Percentiles rank a stretch among this genome's conserved stretches.
Conservation (phyloP, 2,888 invertebrate genomes). For the Drosophila nr. fundita region DNA sequence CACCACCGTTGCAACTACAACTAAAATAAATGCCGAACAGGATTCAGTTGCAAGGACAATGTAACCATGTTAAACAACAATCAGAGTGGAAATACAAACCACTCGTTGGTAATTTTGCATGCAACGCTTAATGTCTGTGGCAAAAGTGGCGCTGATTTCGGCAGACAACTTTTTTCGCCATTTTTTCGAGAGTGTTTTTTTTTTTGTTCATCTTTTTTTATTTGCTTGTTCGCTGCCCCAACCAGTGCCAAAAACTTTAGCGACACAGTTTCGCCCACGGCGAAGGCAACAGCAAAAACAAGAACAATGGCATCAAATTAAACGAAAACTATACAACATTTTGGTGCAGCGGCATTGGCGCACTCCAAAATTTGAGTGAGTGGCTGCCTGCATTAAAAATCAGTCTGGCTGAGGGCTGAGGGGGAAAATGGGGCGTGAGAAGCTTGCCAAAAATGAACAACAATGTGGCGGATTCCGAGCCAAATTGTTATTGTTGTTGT, state of each 20-base stretch:
- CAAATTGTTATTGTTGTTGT: constrained; percentile 26
- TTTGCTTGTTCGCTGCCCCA: constrained; percentile 25
- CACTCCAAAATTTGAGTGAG: constrained; percentile 77
- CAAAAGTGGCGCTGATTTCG: constrained; percentile 78
- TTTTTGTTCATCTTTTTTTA: constrained; percentile 15
- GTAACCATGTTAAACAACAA: constrained; percentile 80
- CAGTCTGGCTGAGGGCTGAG: constrained; percentile 26
- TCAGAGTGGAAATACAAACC: constrained; percentile 81
- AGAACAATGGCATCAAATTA: constrained; percentile 68
- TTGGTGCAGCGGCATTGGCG: constrained; percentile 72
- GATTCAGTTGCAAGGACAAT: constrained; percentile 79
- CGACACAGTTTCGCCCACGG: constrained; percentile 69
- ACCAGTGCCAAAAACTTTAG: constrained; percentile 54
- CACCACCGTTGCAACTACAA: constrained; percentile 58
- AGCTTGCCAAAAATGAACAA: constrained; percentile 74
- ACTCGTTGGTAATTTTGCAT: constrained; percentile 82
- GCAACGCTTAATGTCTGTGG: constrained; percentile 81
- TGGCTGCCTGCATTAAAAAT: constrained; percentile 74
- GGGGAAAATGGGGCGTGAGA: constrained; percentile 36
- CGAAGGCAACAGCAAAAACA: constrained; percentile 29
- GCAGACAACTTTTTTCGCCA: constrained; percentile 63
- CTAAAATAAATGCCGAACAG: constrained; percentile 61
- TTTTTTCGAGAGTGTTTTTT: constrained; percentile 6
- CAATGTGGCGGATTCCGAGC: constrained; percentile 57
- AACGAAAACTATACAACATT: constrained; percentile 79